Evolutionary conservation across 23 tunicate genomes (phyloP).

Genomic region (Ciona savignyi): DNA sequence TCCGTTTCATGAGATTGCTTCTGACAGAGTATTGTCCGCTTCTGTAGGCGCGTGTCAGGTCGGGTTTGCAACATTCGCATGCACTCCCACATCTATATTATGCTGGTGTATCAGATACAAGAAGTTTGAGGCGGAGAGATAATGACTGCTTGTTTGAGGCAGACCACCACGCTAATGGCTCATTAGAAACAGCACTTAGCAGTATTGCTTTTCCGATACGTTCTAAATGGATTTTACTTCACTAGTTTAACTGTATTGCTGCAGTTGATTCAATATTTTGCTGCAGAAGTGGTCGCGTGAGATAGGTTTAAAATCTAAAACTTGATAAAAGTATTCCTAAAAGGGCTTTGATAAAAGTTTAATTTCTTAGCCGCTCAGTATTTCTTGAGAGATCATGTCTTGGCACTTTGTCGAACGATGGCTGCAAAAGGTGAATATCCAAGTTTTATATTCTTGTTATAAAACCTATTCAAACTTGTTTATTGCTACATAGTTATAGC

Average conservation of each 20-base stretch:
- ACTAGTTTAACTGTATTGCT: no score
- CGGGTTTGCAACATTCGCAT: neutral
- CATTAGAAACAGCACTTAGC: neutral
- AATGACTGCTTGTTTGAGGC: neutral
- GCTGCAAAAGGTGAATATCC: slow-evolving; percentile 68
- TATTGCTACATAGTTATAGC: neutral
- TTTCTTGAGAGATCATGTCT: slow-evolving; percentile 46
- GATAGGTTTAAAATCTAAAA: no score
- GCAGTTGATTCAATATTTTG: no score
- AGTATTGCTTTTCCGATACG: neutral
- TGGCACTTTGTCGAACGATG: slow-evolving; percentile 99
- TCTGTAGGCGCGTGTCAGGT: neutral
- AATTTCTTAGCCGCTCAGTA: no score
- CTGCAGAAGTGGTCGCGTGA: no score
- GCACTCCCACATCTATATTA: no score
- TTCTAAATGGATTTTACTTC: no score
- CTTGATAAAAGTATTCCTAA: no score
- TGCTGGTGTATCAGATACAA: no score
- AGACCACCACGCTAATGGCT: neutral
- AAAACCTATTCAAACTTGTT: neutral
- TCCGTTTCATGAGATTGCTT: neutral
- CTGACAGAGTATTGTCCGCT: neutral
- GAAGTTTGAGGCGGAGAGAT: no score
- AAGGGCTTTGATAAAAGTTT: no score
- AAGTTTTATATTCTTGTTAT: neutral